Percentiles rank a stretch among this genome's conserved stretches.
These are phyloP conservation scores for Mesembrinibis cayennensis DNA, from an alignment of 2,113 vertebrate genomes.

Conservation along the genomic window DNA sequence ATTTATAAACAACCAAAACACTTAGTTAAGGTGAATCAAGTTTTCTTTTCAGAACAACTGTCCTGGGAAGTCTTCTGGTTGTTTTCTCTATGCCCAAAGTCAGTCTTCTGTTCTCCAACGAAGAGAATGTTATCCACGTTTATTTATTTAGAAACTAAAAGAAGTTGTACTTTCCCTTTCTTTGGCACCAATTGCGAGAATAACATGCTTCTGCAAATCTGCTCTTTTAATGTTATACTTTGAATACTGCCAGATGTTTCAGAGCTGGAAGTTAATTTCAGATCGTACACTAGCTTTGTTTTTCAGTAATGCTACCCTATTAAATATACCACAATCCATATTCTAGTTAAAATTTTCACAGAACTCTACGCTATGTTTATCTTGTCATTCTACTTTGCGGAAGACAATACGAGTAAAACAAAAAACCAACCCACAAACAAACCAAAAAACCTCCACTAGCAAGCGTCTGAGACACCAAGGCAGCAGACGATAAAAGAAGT, in stretches of 20 bases:
- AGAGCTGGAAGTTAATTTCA: neutral
- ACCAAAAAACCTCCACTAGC: neutral
- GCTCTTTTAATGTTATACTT: neutral
- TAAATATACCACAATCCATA: neutral
- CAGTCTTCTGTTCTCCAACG: neutral
- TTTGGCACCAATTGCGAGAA: neutral
- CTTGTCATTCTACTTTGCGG: neutral
- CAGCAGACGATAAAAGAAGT: neutral
- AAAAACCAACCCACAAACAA: neutral
- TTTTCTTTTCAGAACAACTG: neutral
- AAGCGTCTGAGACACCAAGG: neutral
- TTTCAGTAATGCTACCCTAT: neutral
- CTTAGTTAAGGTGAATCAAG: neutral
- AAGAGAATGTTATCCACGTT: neutral
- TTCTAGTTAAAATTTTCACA: neutral
- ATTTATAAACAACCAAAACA: neutral
- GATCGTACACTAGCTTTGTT: neutral
- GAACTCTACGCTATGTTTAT: neutral
- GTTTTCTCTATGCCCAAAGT: neutral
- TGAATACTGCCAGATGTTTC: neutral
- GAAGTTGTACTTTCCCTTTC: constrained; percentile 4
- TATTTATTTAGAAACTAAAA: constrained; percentile 11
- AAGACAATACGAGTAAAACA: neutral
- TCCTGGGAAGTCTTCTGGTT: neutral
- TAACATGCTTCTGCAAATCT: neutral